Conservation (phyloP, 2,797 vertebrate genomes). For the Aselliscus stoliczkanus region DNA sequence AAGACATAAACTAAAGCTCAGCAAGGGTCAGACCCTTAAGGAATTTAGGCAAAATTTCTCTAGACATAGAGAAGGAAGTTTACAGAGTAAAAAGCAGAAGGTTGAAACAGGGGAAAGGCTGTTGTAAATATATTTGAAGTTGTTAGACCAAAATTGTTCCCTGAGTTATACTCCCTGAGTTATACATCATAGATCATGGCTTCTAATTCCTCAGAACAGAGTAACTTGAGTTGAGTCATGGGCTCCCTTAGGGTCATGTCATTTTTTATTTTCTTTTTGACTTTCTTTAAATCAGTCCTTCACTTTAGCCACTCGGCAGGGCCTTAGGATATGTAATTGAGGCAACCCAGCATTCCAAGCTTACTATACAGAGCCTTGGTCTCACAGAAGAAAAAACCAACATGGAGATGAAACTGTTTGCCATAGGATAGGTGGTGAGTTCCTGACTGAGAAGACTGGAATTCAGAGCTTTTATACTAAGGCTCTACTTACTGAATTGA, state of each 20-base stretch:
- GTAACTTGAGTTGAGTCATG: conserved; percentile 40
- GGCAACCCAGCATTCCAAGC: neutral
- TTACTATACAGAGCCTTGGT: neutral
- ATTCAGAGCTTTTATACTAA: neutral
- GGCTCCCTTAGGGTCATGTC: neutral
- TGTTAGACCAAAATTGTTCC: conserved; percentile 57
- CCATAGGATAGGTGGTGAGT: neutral
- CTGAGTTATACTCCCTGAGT: conserved; percentile 37
- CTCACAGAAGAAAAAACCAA: conserved; percentile 30
- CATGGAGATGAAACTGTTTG: neutral
- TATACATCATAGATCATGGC: conserved; percentile 34
- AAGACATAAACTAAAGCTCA: conserved; percentile 82
- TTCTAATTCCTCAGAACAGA: conserved; percentile 60
- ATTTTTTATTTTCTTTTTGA: conserved; percentile 63
- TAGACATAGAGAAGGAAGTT: conserved; percentile 77
- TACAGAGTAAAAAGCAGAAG: conserved; percentile 78
- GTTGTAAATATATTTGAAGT: conserved; percentile 68
- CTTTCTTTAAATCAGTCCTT: conserved; percentile 52
- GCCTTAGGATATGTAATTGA: neutral
- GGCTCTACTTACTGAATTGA: neutral
- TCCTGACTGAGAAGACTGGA: neutral
- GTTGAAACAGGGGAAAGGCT: conserved; percentile 57
- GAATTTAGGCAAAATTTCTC: conserved; percentile 83
- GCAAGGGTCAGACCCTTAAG: conserved; percentile 84
- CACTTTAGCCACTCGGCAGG: conserved; percentile 12